These are phyloP conservation scores for Cephus pygmeus DNA, from an alignment of 2,888 invertebrate genomes.

Conservation along the genomic window DNA sequence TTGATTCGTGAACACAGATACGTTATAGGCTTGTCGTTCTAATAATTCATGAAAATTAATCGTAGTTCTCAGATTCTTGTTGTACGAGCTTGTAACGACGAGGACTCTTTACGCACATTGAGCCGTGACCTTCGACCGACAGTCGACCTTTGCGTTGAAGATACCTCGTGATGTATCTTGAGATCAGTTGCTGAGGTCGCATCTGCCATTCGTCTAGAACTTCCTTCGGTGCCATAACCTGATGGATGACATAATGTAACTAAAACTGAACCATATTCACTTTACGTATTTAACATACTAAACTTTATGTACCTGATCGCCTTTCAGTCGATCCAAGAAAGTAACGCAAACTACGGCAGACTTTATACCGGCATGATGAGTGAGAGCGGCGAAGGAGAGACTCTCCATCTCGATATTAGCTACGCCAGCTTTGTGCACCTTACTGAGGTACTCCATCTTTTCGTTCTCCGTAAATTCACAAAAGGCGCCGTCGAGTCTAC, in stretches of 20 bases:
- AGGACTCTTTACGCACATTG: conserved; percentile 85
- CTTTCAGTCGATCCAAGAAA: conserved; percentile 89
- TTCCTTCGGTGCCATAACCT: conserved; percentile 89
- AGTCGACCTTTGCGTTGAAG: conserved; percentile 83
- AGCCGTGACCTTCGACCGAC: conserved; percentile 78
- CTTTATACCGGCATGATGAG: conserved; percentile 91
- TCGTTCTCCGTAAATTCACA: conserved; percentile 93
- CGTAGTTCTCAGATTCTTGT: conserved; percentile 91
- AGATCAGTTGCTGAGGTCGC: conserved; percentile 86
- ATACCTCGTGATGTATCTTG: conserved; percentile 84
- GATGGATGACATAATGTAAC: neutral
- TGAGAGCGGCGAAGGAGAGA: conserved; percentile 91
- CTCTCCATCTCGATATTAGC: conserved; percentile 99
- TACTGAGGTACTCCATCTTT: conserved; percentile 87
- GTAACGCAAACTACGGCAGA: conserved; percentile 96
- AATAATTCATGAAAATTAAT: conserved; percentile 68
- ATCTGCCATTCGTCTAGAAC: conserved; percentile 91
- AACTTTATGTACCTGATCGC: conserved; percentile 82
- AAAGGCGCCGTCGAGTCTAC: conserved; percentile 95
- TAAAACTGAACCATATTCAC: neutral
- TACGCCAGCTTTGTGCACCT: conserved; percentile 81
- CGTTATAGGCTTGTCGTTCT: neutral
- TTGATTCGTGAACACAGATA: conserved; percentile 3
- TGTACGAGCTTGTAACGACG: conserved; percentile 89
- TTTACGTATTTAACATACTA: neutral